Base-by-base conservation (phyloP, 2,888 invertebrate genomes). In the Drosophila crucigera region DNA sequence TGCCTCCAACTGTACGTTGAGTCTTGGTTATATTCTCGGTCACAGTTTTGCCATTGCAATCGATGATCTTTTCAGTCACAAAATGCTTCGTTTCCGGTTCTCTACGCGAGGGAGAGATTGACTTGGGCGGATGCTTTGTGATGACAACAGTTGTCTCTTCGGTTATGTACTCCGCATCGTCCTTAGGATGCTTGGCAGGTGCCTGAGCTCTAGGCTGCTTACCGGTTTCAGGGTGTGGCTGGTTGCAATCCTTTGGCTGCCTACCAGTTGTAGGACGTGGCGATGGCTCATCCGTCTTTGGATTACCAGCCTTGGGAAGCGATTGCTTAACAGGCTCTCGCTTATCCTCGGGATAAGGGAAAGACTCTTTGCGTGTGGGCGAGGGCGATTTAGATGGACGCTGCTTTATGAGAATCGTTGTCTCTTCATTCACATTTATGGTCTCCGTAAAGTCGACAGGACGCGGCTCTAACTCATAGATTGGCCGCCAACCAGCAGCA, bases 81-180 rank as follows among this genome's bases (percentile, higher is more conserved):
- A 72, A 91, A 33, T 76, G 75, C 4, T 63, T 79, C 0, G 78
- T 62, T 25, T 82, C 84, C 1, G 70, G 37, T 16, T 76, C 71
- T 33, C 60, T 76, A 16, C 68, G 73, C 5, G 82, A 77, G 22
- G 82, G 79, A 3, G 80, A 75, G 4, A 73, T 73, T 30, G 82
- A 80, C 41, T 71, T 67, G 4, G 75, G 66, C 16, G 77, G 55
- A 16, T 68, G 74, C 30, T 70, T 82, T 11, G 76, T 76, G 22
- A 78, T 72, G 14, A 78, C 56, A 33, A 89, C 74, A 14, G 84
- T 84, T 14, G 78, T 79, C 61, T 79, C 55, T 43, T 91, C 79
- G 7, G 68, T 73, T 0, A 89, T 33, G 28, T 72, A 70, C 37
- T 88, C 85, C 1, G 65, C 70, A 25, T 77, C 80, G 1, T 73